Base-by-base conservation (phyloP, 1,140 invertebrate species). In the Drosophila guanche region DNA sequence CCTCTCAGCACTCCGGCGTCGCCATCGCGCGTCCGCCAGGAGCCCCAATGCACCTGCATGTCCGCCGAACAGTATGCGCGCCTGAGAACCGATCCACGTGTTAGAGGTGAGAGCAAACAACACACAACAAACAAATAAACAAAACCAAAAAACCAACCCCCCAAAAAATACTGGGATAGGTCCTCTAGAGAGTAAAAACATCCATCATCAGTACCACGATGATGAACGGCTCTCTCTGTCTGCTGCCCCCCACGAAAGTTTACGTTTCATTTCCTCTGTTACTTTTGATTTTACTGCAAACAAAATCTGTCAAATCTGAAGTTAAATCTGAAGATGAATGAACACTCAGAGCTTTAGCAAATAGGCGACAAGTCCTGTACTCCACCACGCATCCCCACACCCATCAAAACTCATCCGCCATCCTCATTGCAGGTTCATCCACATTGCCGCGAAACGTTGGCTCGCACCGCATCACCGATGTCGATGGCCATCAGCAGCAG, bases 11-110 rank as follows among this genome's bases (percentile, higher is more conserved):
- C 97, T 29, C 98, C 97, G 48, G 97, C 97, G 16, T 98, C 97
- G 68, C 98, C 98, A 56, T 97, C 96, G 83, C 93, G 96, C 86
- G 94, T 95, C 65, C 93, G 93, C 47, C 93, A 93, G 57, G 97
- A 98, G 92, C 96, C 97, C 46, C 97, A 98, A 90, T 98, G 97
- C 92, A 98, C 97, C 60, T 98, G 97, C 91, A 98, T 98, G 97
- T 97, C 97, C 16, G 95, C 97, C 53, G 97, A 98, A 91, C 97
- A 98, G 92, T 97, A 97, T 92, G 95, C 95, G 68, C 94, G 96
- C 89, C 93, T 97, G 96, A 90, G 94, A 94, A 90, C 96, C 97
- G 96, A 97, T 93, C 95, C 96, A 53, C 93, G 97, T 93, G 96
- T 96, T 92, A 93, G 96, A 91, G 91, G 91, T 91, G 84, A 90